These are phyloP conservation scores for Drosophila lutescens DNA, from an alignment of 2,888 invertebrate genomes.

Conservation along the genomic window DNA sequence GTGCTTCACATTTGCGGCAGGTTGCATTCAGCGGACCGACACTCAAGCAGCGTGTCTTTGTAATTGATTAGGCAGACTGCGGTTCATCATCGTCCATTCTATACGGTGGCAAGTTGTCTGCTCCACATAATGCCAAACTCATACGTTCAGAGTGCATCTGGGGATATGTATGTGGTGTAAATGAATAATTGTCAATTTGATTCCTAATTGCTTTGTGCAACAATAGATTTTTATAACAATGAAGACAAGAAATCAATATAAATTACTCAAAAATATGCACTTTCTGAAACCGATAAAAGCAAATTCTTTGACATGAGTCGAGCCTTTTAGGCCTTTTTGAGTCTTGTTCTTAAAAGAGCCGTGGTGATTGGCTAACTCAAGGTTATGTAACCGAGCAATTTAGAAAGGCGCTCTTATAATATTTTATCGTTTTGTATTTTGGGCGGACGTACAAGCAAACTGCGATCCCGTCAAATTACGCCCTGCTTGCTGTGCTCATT, in stretches of 20 bases:
- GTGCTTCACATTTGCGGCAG: slow-evolving; percentile 60
- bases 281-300: too few relatives aligned
- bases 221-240: too few relatives aligned
- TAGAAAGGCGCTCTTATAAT: slow-evolving; percentile 64
- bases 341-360: too few relatives aligned
- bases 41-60: slow-evolving; percentile 36
- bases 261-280: too few relatives aligned
- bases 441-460: slow-evolving; percentile 41
- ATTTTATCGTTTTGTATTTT: slow-evolving; percentile 43
- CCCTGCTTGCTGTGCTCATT: neutral
- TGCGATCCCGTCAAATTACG: slow-evolving; percentile 41
- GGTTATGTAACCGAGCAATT: slow-evolving; percentile 45
- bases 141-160: too few relatives aligned
- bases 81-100: slow-evolving; percentile 49
- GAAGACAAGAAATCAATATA: too few relatives aligned
- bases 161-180: too few relatives aligned
- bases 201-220: too few relatives aligned
- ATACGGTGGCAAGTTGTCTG: neutral
- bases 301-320: too few relatives aligned
- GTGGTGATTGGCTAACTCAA: slow-evolving; percentile 31
- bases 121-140: too few relatives aligned
- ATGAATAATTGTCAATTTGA: too few relatives aligned
- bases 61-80: slow-evolving; percentile 56
- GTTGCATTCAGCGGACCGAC: slow-evolving; percentile 54
- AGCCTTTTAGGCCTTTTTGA: too few relatives aligned